Percentiles rank a stretch among this genome's conserved stretches.
Conservation (phyloP, 2,888 invertebrate species). For the Himalopsyche kuldschensis region DNA sequence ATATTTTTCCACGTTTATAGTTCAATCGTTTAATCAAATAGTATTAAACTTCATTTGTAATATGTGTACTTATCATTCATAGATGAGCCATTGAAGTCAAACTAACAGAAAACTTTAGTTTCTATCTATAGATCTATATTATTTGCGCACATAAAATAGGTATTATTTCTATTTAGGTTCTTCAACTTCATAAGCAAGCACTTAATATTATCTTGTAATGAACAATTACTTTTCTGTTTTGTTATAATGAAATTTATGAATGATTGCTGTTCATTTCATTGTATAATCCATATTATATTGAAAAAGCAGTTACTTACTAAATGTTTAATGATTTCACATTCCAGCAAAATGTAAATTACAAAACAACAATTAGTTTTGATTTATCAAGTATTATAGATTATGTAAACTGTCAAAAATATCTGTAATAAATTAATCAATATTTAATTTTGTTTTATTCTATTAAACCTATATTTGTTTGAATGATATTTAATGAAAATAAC, state of each 20-base stretch:
- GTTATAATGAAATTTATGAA: neutral
- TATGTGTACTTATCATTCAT: neutral
- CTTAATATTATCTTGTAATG: neutral
- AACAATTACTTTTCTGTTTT: neutral
- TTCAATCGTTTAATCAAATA: neutral
- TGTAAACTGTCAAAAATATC: slow-evolving; percentile 2
- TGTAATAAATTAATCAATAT: slow-evolving; percentile 9
- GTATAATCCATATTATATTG: neutral
- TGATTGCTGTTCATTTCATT: neutral
- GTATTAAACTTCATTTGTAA: neutral
- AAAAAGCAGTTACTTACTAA: neutral
- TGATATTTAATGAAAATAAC: too few species aligned
- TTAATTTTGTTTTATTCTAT: neutral
- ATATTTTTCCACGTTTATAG: neutral
- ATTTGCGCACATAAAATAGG: neutral
- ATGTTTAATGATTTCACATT: slow-evolving; percentile 36
- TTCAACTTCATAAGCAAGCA: neutral
- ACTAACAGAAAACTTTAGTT: neutral
- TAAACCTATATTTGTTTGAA: too few species aligned
- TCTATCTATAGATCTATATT: neutral
- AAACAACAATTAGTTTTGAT: slow-evolving; percentile 39
- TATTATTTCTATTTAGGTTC: neutral
- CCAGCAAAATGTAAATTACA: slow-evolving; percentile 42
- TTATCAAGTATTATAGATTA: slow-evolving; percentile 7
- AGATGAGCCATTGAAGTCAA: neutral